Percentiles rank a stretch among this genome's conserved stretches.
phyloP scores from a whole-genome alignment of 2,797 vertebrate genomes.

The Pteropus rufus region DNA sequence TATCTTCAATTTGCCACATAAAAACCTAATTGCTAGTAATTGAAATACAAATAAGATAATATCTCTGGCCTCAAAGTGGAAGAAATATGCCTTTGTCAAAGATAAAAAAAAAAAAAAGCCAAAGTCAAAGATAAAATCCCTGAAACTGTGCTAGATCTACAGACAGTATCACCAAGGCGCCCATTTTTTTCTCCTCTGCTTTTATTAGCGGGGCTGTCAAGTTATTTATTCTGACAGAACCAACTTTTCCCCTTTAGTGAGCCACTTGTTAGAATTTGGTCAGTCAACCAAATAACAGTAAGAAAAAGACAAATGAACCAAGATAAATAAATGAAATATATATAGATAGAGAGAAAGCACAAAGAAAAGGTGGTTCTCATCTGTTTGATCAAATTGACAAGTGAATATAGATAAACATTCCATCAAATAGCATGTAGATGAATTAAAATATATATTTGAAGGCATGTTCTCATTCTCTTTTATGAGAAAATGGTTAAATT shows the following conservation, averaged over 20 bases:
- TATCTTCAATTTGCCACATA: background rate
- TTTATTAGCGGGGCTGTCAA: background rate
- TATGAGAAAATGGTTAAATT: background rate
- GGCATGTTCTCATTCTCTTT: constrained; percentile 7
- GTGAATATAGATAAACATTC: background rate
- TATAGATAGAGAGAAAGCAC: background rate
- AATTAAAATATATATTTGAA: background rate
- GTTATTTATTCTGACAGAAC: background rate
- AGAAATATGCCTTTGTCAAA: background rate
- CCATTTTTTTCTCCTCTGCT: background rate
- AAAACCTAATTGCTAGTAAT: background rate
- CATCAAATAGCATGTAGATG: background rate
- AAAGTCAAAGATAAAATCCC: background rate
- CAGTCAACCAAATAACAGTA: background rate
- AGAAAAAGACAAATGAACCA: background rate
- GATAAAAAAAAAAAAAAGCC: background rate
- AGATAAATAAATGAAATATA: background rate
- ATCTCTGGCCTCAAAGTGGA: background rate
- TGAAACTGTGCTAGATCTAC: background rate
- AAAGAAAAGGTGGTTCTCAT: background rate
- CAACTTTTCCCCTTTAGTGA: background rate
- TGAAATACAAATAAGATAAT: background rate
- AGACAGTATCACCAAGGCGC: background rate
- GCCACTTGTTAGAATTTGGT: background rate
- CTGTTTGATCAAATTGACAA: background rate